These are phyloP conservation scores for Cryptomyrus ogoouensis DNA, from an alignment of 2,113 vertebrate genomes.

Conservation along the genomic window DNA sequence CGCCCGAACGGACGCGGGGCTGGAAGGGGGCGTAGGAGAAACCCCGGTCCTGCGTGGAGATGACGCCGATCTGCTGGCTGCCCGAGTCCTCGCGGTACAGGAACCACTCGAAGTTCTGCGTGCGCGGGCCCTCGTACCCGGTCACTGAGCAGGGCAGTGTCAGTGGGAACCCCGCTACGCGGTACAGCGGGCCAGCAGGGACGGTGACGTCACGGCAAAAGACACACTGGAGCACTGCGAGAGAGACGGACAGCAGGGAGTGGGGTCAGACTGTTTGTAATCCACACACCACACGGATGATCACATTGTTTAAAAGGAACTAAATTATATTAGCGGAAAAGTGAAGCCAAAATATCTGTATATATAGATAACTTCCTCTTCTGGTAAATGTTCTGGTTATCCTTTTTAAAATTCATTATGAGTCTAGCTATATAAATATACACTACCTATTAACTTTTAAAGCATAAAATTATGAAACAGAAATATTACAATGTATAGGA, in stretches of 20 bases:
- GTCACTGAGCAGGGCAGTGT: slow-evolving; percentile 69
- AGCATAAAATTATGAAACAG: neutral
- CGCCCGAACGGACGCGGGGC: slow-evolving; percentile 58
- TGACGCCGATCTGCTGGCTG: slow-evolving; percentile 60
- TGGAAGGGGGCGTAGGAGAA: slow-evolving; percentile 68
- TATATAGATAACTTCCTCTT: neutral
- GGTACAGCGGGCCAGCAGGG: slow-evolving; percentile 70
- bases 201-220: slow-evolving; percentile 66
- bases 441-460: neutral
- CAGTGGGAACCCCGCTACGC: slow-evolving; percentile 68
- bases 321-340: neutral
- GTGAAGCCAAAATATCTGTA: neutral
- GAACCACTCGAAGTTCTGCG: slow-evolving; percentile 82
- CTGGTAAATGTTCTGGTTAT: neutral
- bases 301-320: neutral
- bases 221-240: slow-evolving; percentile 41
- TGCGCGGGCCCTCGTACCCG: slow-evolving; percentile 65
- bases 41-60: slow-evolving; percentile 68
- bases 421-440: neutral
- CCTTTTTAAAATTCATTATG: neutral
- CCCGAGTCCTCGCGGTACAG: slow-evolving; percentile 58
- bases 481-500: neutral
- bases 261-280: neutral
- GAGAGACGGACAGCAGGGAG: neutral
- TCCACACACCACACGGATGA: neutral